phyloP scores from a whole-genome alignment of 2,797 vertebrate genomes.

The Protonibea diacanthus region DNA sequence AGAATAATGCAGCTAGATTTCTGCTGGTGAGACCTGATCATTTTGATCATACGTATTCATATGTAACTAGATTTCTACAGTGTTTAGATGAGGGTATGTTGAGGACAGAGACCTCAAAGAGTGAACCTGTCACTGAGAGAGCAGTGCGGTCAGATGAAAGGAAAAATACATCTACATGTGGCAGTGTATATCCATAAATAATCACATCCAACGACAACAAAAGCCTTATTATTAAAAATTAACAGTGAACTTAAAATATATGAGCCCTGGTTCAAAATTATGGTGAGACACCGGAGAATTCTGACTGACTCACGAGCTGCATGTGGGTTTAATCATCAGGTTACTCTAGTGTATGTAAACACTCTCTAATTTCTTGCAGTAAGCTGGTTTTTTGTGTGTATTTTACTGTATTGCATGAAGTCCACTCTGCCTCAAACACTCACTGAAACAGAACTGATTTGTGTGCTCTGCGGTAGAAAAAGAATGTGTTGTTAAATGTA shows the following conservation, averaged over 20 bases:
- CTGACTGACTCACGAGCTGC: not conserved
- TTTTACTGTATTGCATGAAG: too few species aligned
- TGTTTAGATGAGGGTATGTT: not conserved
- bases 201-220: not conserved
- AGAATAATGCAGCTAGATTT: not conserved
- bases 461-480: conserved; percentile 6
- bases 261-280: not conserved
- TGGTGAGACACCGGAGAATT: not conserved
- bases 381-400: not conserved
- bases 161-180: not conserved
- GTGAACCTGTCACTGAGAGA: too few species aligned
- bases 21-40: not conserved
- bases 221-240: too few species aligned
- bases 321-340: not conserved
- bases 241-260: too few species aligned
- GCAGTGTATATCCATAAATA: not conserved
- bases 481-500: conserved; percentile 11
- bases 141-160: too few species aligned
- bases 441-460: conserved; percentile 21
- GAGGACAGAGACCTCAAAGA: not conserved
- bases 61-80: not conserved
- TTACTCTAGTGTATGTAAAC: not conserved
- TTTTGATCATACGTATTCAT: not conserved
- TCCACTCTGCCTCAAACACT: not conserved
- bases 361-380: not conserved